Evolutionary conservation across 2,113 vertebrate genomes (phyloP), one percentile per base, ranked within the genome.

Genomic region (Bujurquina vittata): DNA sequence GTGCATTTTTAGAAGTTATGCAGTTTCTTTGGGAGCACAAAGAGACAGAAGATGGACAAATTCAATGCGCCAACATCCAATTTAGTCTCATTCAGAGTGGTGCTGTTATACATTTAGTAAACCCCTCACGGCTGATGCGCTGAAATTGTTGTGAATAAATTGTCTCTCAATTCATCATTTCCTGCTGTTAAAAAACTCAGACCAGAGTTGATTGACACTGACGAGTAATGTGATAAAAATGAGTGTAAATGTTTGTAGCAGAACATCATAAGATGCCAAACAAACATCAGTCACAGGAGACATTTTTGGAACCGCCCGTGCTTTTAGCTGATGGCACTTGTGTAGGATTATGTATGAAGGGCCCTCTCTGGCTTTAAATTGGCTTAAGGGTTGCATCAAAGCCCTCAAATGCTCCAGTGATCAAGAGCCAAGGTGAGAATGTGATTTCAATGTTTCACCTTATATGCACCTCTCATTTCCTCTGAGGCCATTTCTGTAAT

Each of bases 401-500:
- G 18, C 33, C 4, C 7, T 54, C 26, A 62, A 85, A 65, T 6
- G 23, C 77, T 72, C 26, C 18, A 52, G 49, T 20, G 12, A 49
- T 81, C 60, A 75, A 52, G 37, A 79, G 40, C 49, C 49, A 46
- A 56, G 60, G 75, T 86, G 23, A 75, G 65, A 35, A 54, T 52
- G 52, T 62, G 26, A 81, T 37, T n/a, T 85, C 33, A 73, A 74
- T 74, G 26, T 65, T 58, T 75, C 73, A 73, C 62, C 77, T 86
- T 46, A 26, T 33, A 76, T 8, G 22, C 80, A 61, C 31, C 11
- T 10, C 59, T 75, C 35, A 86, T 91, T 88, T 87, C 87, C 90
- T 84, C 23, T 5, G 83, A 83, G 86, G 43, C 43, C 7, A 31
- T 31, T 2, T 52, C 65, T 31, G 2, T 81, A 76, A 91, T 86